These are phyloP conservation scores for Aphidius gifuensis DNA, from an alignment of 1,140 invertebrate species.

Conservation along the genomic window DNA sequence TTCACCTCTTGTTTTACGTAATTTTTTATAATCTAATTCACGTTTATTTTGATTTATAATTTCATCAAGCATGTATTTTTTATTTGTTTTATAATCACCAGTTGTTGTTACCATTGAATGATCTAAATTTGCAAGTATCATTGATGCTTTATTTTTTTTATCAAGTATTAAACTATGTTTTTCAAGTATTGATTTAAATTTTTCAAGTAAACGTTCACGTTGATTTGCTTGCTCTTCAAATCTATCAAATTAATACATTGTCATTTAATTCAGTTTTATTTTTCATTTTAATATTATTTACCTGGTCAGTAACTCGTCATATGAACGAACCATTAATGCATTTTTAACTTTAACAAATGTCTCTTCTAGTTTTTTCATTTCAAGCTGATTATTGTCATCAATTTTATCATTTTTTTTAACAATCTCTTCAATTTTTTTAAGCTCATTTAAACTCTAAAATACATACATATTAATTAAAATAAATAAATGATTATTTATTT, in stretches of 20 bases:
- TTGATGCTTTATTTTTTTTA: conserved; percentile 56
- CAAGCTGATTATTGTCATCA: background rate
- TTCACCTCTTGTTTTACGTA: conserved; percentile 36
- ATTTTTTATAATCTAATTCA: conserved; percentile 38
- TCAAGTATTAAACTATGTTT: conserved; percentile 56
- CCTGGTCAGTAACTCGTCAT: conserved; percentile 55
- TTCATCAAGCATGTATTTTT: conserved; percentile 49
- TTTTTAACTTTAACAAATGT: conserved; percentile 50
- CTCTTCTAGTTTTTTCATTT: conserved; percentile 42
- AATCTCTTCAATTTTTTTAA: background rate
- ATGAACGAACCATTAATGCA: conserved; percentile 46
- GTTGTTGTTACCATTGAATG: conserved; percentile 59
- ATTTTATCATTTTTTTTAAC: conserved; percentile 18
- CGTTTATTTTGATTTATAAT: conserved; percentile 51
- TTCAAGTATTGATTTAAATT: conserved; percentile 52
- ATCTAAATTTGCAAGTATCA: conserved; percentile 56
- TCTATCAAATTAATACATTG: conserved; percentile 39
- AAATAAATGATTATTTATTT: conserved; percentile 8
- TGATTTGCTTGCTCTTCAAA: conserved; percentile 60
- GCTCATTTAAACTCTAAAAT: too few relatives aligned
- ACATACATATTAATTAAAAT: background rate
- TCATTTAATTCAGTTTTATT: background rate
- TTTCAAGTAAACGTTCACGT: conserved; percentile 51
- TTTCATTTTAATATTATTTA: conserved; percentile 37
- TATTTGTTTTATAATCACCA: conserved; percentile 53